Evolutionary conservation across 92 coral and sea anemone species (phyloP).

Genomic region (Umimayanthus chanpuru): DNA sequence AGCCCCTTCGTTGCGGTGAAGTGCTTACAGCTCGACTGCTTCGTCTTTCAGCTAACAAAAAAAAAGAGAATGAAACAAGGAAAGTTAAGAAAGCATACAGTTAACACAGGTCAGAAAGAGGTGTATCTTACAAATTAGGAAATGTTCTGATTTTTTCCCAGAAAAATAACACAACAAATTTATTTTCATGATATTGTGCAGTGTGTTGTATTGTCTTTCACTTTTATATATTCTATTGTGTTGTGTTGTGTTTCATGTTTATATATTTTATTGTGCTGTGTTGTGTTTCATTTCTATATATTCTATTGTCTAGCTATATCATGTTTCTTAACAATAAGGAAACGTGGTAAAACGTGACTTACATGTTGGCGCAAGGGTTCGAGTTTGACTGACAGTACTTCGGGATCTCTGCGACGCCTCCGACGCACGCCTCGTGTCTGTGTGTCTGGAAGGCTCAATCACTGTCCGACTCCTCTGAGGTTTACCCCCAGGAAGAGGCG

Average conservation of each 20-base stretch:
- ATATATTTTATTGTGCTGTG: too few relatives aligned
- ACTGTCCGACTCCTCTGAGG: slow-evolving; percentile 34
- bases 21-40: slow-evolving; percentile 30
- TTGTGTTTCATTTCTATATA: too few relatives aligned
- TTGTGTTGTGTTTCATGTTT: too few relatives aligned
- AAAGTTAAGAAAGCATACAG: neutral
- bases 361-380: neutral
- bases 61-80: neutral
- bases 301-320: neutral
- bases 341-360: neutral
- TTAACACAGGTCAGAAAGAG: neutral
- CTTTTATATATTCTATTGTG: too few relatives aligned
- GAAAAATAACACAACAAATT: too few relatives aligned
- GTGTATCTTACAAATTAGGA: too few relatives aligned
- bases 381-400: slow-evolving; percentile 13
- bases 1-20: slow-evolving; percentile 25
- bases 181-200: too few relatives aligned
- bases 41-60: slow-evolving; percentile 24
- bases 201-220: too few relatives aligned
- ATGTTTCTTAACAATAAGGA: too few relatives aligned
- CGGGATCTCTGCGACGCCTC: neutral
- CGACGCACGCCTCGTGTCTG: slow-evolving; percentile 11
- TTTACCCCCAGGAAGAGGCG: neutral
- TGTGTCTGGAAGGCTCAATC: slow-evolving; percentile 10
- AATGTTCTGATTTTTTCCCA: too few relatives aligned